phyloP scores from a whole-genome alignment of 53 echinoderm and acorn worm genomes.

The Arbacia lixula region DNA sequence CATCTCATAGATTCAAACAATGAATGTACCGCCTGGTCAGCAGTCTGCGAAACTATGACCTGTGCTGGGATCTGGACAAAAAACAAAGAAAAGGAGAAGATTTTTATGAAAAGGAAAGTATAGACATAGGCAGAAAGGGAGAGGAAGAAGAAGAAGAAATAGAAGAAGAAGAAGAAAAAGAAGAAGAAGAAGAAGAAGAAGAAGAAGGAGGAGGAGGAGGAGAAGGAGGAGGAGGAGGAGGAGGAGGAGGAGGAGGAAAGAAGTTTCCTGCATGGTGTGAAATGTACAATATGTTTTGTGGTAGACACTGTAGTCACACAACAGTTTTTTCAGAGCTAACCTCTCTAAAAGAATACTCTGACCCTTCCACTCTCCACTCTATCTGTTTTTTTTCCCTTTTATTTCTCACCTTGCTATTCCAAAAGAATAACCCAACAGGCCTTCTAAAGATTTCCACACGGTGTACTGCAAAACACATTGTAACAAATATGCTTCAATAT shows the following conservation, averaged over 20 bases:
- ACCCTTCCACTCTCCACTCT: too few relatives aligned
- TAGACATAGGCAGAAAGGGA: neutral
- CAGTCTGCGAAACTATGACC: slow-evolving; percentile 19
- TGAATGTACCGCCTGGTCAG: slow-evolving; percentile 48
- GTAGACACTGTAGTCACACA: neutral
- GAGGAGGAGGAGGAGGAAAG: neutral
- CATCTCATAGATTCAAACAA: slow-evolving; percentile 47
- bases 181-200: neutral
- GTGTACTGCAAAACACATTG: too few relatives aligned
- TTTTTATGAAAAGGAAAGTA: neutral
- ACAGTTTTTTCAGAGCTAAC: neutral
- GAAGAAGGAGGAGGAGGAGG: neutral
- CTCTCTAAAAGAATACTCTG: too few relatives aligned
- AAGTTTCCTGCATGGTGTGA: neutral
- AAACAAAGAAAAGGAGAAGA: neutral
- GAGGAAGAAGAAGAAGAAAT: neutral
- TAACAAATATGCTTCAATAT: too few relatives aligned
- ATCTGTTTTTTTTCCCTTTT: too few relatives aligned
- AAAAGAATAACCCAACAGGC: too few relatives aligned
- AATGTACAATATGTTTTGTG: too few relatives aligned
- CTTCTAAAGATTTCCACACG: too few relatives aligned
- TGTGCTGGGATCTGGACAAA: neutral
- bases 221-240: neutral
- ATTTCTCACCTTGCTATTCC: too few relatives aligned
- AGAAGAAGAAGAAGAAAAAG: neutral